A percentile compares a stretch with the other conserved stretches of the same genome.
Evolutionary conservation across 1,140 invertebrate species (phyloP).

Genomic region (Listronotus bonariensis): DNA sequence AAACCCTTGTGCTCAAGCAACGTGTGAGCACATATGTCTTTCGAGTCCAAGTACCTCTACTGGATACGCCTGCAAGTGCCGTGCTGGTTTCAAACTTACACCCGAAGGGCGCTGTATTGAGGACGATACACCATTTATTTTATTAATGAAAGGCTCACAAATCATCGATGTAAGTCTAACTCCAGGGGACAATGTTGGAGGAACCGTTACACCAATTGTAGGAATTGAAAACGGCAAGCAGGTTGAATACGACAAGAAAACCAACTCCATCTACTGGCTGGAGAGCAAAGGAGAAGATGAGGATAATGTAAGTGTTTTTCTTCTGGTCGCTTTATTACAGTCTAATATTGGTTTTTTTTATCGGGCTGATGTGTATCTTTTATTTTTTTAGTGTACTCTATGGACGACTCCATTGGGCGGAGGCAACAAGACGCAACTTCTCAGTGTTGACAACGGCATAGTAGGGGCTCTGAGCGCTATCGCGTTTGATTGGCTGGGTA

Average conservation of each 20-base stretch:
- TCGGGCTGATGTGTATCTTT: not conserved
- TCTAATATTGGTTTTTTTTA: not conserved
- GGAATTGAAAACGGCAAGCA: constrained; percentile 88
- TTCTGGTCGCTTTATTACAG: constrained; percentile 14
- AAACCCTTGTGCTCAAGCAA: constrained; percentile 81
- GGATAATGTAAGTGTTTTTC: constrained; percentile 63
- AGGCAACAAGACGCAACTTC: constrained; percentile 85
- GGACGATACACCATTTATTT: constrained; percentile 85
- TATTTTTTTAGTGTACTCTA: constrained; percentile 75
- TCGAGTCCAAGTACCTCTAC: constrained; percentile 71
- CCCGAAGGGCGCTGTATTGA: constrained; percentile 76
- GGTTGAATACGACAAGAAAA: constrained; percentile 89
- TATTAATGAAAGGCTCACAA: constrained; percentile 89
- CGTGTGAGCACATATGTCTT: constrained; percentile 91
- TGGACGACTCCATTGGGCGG: constrained; percentile 83
- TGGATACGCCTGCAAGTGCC: constrained; percentile 90
- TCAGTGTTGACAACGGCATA: constrained; percentile 77
- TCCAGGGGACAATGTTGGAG: constrained; percentile 74
- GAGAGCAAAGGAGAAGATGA: constrained; percentile 74
- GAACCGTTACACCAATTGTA: constrained; percentile 85
- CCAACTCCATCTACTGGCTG: constrained; percentile 83
- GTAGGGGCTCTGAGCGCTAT: constrained; percentile 89
- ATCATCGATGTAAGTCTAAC: constrained; percentile 82
- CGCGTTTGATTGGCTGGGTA: constrained; percentile 94
- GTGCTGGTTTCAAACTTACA: constrained; percentile 78